A percentile compares a stretch with the other conserved stretches of the same genome.
Conservation (phyloP, 2,797 vertebrate genomes). For the Muscicapa striata region DNA sequence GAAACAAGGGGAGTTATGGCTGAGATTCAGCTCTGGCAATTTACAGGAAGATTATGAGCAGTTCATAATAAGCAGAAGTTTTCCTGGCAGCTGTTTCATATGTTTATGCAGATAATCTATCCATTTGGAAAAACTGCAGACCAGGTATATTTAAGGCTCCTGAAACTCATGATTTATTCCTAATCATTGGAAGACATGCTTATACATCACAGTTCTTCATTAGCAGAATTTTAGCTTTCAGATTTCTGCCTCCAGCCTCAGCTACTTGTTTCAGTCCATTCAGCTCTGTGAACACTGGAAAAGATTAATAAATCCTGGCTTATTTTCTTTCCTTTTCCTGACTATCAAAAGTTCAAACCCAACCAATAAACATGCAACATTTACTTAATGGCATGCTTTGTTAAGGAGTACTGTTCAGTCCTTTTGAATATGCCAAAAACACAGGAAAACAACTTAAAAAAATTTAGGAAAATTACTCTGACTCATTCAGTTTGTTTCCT, state of each 20-base stretch:
- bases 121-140: constrained; percentile 15
- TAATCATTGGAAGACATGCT: constrained; percentile 42
- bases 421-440: background rate
- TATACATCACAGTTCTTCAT: constrained; percentile 55
- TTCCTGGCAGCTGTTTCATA: background rate
- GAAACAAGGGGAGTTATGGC: background rate
- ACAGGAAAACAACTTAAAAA: background rate
- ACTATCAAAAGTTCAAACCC: background rate
- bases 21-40: background rate
- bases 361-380: background rate
- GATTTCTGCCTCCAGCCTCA: constrained; percentile 46
- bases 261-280: constrained; percentile 57
- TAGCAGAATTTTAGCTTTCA: constrained; percentile 22
- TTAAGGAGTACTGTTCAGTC: background rate
- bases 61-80: background rate
- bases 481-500: constrained; percentile 10
- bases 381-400: background rate
- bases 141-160: constrained; percentile 21
- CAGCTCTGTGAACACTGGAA: constrained; percentile 31
- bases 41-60: background rate
- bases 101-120: constrained; percentile 35
- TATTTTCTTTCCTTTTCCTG: background rate
- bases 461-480: constrained; percentile 14
- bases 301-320: constrained; percentile 60
- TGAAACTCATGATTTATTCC: constrained; percentile 30